Evolutionary conservation across 2,888 invertebrate species (phyloP).

Genomic region (Clunio marinus): DNA sequence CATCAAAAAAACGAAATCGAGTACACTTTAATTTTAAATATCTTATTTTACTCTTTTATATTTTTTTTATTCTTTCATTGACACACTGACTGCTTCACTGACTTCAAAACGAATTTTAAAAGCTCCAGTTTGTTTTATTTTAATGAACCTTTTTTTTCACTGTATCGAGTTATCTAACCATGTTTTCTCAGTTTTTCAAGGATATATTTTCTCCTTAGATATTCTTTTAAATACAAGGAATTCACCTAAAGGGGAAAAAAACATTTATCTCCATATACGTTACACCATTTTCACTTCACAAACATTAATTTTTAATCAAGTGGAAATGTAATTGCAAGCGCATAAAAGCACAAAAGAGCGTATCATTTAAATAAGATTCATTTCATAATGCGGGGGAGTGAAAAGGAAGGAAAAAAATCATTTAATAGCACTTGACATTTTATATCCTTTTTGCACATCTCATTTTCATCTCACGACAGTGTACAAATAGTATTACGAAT

Average conservation of each 20-base stretch:
- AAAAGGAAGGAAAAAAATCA: constrained; percentile 19
- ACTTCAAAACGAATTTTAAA: too few species aligned
- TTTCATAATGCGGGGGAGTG: constrained; percentile 1
- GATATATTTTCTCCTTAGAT: too few species aligned
- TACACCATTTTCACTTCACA: neutral
- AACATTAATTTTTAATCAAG: constrained; percentile 25
- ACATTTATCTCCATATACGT: neutral
- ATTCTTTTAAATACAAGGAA: too few species aligned
- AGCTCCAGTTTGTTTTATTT: too few species aligned
- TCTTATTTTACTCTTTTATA: too few species aligned
- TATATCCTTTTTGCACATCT: constrained; percentile 21
- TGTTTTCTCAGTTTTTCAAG: too few species aligned
- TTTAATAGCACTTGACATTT: constrained; percentile 30
- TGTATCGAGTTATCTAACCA: too few species aligned
- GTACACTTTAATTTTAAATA: too few species aligned
- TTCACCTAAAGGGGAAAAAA: neutral
- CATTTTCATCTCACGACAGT: neutral
- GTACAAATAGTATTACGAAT: constrained; percentile 18
- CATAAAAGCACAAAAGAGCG: neutral
- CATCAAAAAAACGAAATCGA: too few species aligned
- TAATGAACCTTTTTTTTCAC: too few species aligned
- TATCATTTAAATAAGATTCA: neutral
- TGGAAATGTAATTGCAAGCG: constrained; percentile 5
- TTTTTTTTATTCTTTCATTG: too few species aligned
- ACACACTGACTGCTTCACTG: too few species aligned